A percentile compares a stretch with the other conserved stretches of the same genome.
Conservation (phyloP, 2,797 vertebrate species). For the Pitangus sulphuratus region DNA sequence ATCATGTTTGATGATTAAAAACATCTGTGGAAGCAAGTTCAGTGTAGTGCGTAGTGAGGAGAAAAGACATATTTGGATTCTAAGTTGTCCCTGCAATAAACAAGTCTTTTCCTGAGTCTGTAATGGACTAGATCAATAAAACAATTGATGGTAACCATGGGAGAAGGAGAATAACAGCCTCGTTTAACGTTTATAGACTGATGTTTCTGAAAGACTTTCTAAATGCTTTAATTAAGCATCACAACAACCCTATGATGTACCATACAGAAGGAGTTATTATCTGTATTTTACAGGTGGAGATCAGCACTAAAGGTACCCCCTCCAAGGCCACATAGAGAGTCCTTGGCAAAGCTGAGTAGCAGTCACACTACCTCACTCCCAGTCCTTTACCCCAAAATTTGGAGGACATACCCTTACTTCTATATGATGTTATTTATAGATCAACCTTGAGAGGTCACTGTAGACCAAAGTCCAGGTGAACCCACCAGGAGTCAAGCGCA, state of each 20-base stretch:
- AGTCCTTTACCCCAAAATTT: not conserved
- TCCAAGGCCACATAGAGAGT: not conserved
- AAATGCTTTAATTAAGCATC: slow-evolving; percentile 60
- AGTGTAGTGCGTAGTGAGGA: not conserved
- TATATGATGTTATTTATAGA: not conserved
- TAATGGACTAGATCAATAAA: slow-evolving; percentile 58
- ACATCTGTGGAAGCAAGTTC: not conserved
- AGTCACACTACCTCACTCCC: not conserved
- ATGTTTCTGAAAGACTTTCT: slow-evolving; percentile 21
- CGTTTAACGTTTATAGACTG: slow-evolving; percentile 32
- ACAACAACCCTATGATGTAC: not conserved
- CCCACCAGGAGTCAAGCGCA: not conserved
- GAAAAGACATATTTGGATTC: not conserved
- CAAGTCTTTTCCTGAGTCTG: not conserved
- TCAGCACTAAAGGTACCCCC: not conserved
- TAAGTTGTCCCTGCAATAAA: slow-evolving; percentile 13
- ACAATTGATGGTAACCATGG: slow-evolving; percentile 35
- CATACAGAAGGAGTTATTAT: not conserved
- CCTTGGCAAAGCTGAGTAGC: not conserved
- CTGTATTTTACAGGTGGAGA: not conserved
- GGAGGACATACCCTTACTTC: not conserved
- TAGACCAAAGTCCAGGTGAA: not conserved
- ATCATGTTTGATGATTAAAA: not conserved
- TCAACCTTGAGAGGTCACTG: not conserved
- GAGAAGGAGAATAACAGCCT: slow-evolving; percentile 39